Percentiles rank a stretch among this genome's conserved stretches.
Evolutionary conservation across 2,888 invertebrate species (phyloP).

Genomic region (Mythimna albipuncta): DNA sequence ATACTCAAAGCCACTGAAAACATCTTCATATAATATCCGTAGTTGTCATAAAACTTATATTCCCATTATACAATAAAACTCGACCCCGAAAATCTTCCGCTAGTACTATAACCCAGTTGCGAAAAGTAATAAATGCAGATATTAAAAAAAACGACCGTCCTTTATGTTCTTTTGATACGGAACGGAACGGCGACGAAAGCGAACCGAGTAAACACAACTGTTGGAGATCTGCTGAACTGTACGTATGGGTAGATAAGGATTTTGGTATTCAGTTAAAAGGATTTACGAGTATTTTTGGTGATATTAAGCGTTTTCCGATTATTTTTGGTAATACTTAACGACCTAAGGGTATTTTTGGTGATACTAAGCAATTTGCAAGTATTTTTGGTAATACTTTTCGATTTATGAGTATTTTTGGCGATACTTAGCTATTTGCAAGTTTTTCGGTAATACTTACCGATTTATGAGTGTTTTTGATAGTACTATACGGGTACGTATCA

Average conservation of each 20-base stretch:
- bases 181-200: slow-evolving; percentile 5
- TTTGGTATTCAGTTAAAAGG: neutral
- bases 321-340: neutral
- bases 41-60: slow-evolving; percentile 25
- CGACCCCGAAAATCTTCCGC: slow-evolving; percentile 25
- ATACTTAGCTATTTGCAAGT: neutral
- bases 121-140: slow-evolving; percentile 48
- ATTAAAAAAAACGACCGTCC: slow-evolving; percentile 51
- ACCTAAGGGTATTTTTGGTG: neutral
- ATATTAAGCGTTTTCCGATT: neutral
- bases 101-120: slow-evolving; percentile 11
- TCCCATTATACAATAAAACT: slow-evolving; percentile 32
- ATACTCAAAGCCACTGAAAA: neutral
- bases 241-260: slow-evolving; percentile 12
- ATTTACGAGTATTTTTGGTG: slow-evolving; percentile 27
- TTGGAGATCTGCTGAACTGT: slow-evolving; percentile 18
- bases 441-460: neutral
- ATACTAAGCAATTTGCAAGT: neutral
- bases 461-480: neutral
- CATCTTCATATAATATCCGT: neutral
- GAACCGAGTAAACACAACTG: slow-evolving; percentile 34
- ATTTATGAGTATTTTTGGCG: neutral
- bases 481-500: no score
- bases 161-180: slow-evolving; percentile 51
- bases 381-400: neutral